A percentile compares a stretch with the other conserved stretches of the same genome.
phyloP scores from a whole-genome alignment of 2,888 invertebrate species.

The Fragum fragum region DNA sequence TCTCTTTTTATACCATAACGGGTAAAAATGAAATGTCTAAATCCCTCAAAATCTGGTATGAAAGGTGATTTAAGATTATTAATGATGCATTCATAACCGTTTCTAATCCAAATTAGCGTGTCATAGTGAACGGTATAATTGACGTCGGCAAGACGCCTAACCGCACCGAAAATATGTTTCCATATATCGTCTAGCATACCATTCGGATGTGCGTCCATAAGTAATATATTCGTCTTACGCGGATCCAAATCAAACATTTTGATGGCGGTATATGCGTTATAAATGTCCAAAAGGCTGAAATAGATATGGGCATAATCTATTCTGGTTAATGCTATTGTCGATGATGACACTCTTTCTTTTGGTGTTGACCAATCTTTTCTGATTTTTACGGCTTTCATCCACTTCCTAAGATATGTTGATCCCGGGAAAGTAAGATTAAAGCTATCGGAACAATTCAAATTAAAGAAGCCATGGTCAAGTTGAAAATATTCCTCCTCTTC shows the following conservation, averaged over 20 bases:
- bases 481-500: no score
- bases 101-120: constrained; percentile 78
- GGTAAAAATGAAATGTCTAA: constrained; percentile 80
- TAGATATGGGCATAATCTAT: constrained; percentile 83
- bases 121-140: constrained; percentile 64
- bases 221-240: constrained; percentile 76
- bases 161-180: constrained; percentile 80
- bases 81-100: constrained; percentile 83
- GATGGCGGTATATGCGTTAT: constrained; percentile 78
- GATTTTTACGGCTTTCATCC: no score
- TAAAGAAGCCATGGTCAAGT: no score
- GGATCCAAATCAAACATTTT: constrained; percentile 68
- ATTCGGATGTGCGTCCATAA: constrained; percentile 83
- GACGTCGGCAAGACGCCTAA: constrained; percentile 72
- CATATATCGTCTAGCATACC: constrained; percentile 82
- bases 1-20: constrained; percentile 57
- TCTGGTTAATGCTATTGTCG: constrained; percentile 59
- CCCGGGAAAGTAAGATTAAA: no score
- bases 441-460: no score
- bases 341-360: background rate
- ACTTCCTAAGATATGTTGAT: no score
- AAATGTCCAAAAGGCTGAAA: constrained; percentile 81
- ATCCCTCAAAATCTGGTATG: constrained; percentile 81
- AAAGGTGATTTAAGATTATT: constrained; percentile 66
- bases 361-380: background rate